Conservation (phyloP, 2,888 invertebrate genomes). For the Xestobium rufovillosum region DNA sequence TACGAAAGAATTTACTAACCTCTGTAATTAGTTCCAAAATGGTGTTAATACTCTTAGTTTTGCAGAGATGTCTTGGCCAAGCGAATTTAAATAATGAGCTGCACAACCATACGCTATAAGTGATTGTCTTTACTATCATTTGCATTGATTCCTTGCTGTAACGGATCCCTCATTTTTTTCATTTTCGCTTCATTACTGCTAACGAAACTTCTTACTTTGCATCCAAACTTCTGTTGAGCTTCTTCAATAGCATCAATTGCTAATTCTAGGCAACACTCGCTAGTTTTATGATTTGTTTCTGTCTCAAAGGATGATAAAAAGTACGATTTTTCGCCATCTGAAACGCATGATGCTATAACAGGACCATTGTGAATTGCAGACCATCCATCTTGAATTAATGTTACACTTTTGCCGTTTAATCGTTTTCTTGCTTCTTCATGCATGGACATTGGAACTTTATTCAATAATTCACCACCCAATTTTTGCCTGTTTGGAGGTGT, state of each 20-base stretch:
- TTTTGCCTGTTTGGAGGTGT: slow-evolving; percentile 11
- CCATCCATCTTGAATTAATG: slow-evolving; percentile 14
- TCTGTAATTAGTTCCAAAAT: slow-evolving; percentile 9
- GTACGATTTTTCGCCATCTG: slow-evolving; percentile 10
- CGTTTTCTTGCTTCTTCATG: slow-evolving; percentile 9
- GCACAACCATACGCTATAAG: slow-evolving; percentile 13
- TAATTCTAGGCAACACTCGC: slow-evolving; percentile 12
- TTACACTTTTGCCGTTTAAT: slow-evolving; percentile 12
- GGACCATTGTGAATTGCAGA: slow-evolving; percentile 10
- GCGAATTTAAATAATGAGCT: slow-evolving; percentile 12
- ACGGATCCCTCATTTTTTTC: slow-evolving; percentile 10
- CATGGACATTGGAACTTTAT: slow-evolving; percentile 7
- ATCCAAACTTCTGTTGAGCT: slow-evolving; percentile 9
- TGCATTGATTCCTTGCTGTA: slow-evolving; percentile 9
- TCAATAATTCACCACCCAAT: slow-evolving; percentile 9
- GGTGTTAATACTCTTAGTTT: slow-evolving; percentile 10
- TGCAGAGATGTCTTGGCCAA: slow-evolving; percentile 9
- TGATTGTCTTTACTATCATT: slow-evolving; percentile 5
- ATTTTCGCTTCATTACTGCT: too few relatives aligned
- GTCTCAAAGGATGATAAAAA: slow-evolving; percentile 12
- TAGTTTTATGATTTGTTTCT: slow-evolving; percentile 8
- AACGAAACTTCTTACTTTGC: slow-evolving; percentile 12
- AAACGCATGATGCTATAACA: slow-evolving; percentile 11
- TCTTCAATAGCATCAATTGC: slow-evolving; percentile 11
- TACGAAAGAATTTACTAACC: slow-evolving; percentile 9